Conservation (phyloP, 2,797 vertebrate genomes). For the Anguilla obscura region DNA sequence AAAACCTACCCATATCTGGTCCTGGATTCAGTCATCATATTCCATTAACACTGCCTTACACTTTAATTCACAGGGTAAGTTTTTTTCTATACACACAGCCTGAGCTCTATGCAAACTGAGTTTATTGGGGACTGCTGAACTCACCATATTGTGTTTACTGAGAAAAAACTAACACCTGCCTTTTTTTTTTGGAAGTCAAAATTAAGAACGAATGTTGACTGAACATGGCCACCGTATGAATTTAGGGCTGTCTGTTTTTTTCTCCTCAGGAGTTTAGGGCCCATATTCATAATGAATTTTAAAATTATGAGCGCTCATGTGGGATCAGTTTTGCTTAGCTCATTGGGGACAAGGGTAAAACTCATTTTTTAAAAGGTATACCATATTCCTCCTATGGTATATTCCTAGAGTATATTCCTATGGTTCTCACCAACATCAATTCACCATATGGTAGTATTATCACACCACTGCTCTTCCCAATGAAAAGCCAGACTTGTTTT, state of each 20-base stretch:
- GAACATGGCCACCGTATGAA: neutral
- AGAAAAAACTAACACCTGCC: neutral
- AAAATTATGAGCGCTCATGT: neutral
- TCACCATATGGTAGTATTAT: neutral
- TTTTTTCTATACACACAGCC: neutral
- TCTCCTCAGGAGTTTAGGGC: neutral
- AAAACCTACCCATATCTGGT: neutral
- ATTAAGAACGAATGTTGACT: neutral
- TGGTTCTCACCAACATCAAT: neutral
- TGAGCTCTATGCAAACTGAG: neutral
- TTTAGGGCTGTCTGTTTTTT: neutral
- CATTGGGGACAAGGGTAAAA: neutral
- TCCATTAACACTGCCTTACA: neutral
- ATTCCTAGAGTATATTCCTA: too few relatives aligned
- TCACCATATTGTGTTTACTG: neutral
- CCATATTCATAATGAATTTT: neutral
- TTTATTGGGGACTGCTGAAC: neutral
- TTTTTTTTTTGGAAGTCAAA: neutral
- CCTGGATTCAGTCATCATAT: neutral
- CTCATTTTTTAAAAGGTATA: neutral
- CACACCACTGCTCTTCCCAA: neutral
- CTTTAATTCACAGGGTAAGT: neutral
- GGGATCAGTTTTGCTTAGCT: neutral
- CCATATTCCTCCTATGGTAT: too few relatives aligned
- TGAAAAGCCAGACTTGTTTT: neutral